Percentiles rank a stretch among this genome's conserved stretches.
Evolutionary conservation across 1,140 invertebrate species (phyloP).

Genomic region (Campoletis sonorensis): DNA sequence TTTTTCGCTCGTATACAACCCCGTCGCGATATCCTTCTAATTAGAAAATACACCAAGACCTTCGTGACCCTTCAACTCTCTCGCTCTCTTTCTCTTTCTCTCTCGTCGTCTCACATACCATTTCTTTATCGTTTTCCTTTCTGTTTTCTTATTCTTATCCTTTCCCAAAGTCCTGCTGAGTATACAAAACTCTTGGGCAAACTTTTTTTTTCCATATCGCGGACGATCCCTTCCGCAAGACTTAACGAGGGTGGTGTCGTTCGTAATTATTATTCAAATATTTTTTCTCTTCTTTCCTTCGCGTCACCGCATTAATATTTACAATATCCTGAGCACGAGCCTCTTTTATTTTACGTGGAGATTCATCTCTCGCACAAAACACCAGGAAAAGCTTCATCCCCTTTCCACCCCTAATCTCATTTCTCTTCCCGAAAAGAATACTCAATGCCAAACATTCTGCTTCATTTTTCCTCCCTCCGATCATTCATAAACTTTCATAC

Average conservation of each 20-base stretch:
- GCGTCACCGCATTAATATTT: slow-evolving; percentile 69
- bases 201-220: slow-evolving; percentile 67
- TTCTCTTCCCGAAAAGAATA: too few species aligned
- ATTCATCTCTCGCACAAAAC: not conserved
- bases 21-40: slow-evolving; percentile 68
- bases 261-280: slow-evolving; percentile 74
- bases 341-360: slow-evolving; percentile 35
- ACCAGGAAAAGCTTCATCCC: not conserved
- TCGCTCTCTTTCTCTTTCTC: slow-evolving; percentile 44
- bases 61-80: slow-evolving; percentile 47
- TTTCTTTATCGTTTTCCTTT: not conserved
- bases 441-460: too few species aligned
- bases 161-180: not conserved
- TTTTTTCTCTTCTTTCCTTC: slow-evolving; percentile 62
- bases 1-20: slow-evolving; percentile 53
- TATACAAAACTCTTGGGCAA: slow-evolving; percentile 28
- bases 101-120: not conserved
- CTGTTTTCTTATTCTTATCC: slow-evolving; percentile 30
- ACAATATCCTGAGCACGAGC: slow-evolving; percentile 55
- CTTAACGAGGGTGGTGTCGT: slow-evolving; percentile 66
- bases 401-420: not conserved
- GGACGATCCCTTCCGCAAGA: slow-evolving; percentile 43
- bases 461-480: not conserved
- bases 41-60: slow-evolving; percentile 71
- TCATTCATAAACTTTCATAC: too few species aligned